Conservation (phyloP, 2,113 vertebrate genomes). For the Syngnathoides biaculeatus region DNA sequence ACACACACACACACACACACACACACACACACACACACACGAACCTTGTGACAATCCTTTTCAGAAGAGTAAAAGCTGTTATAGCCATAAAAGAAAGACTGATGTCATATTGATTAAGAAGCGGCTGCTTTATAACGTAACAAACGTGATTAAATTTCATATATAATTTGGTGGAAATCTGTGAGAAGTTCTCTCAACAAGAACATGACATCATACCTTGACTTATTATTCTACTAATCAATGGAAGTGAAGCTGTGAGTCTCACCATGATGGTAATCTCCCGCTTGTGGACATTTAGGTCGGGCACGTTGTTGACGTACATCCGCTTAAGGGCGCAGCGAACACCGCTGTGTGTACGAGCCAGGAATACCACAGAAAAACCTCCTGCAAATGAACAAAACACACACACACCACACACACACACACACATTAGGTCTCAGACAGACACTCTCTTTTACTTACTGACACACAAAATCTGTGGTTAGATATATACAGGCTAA, state of each 20-base stretch:
- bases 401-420: conserved; percentile 8
- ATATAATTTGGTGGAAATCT: neutral
- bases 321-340: conserved; percentile 93
- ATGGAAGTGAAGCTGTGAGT: neutral
- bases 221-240: neutral
- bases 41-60: too few relatives aligned
- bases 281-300: conserved; percentile 92
- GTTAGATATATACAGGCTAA: neutral
- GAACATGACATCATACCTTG: too few relatives aligned
- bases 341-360: conserved; percentile 83
- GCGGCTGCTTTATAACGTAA: too few relatives aligned
- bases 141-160: too few relatives aligned
- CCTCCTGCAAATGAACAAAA: conserved; percentile 86
- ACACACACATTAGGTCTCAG: neutral
- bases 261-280: conserved; percentile 98
- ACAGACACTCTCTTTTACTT: neutral
- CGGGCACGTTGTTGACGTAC: conserved; percentile 90
- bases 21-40: too few relatives aligned
- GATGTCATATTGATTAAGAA: too few relatives aligned
- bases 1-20: too few relatives aligned
- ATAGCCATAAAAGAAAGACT: too few relatives aligned
- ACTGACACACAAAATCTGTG: neutral
- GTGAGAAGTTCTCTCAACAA: too few relatives aligned
- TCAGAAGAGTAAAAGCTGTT: too few relatives aligned
- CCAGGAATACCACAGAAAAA: conserved; percentile 94